Percentiles rank a stretch among this genome's conserved stretches.
Evolutionary conservation across 1,140 invertebrate species (phyloP).

Genomic region (Trissolcus basalis): DNA sequence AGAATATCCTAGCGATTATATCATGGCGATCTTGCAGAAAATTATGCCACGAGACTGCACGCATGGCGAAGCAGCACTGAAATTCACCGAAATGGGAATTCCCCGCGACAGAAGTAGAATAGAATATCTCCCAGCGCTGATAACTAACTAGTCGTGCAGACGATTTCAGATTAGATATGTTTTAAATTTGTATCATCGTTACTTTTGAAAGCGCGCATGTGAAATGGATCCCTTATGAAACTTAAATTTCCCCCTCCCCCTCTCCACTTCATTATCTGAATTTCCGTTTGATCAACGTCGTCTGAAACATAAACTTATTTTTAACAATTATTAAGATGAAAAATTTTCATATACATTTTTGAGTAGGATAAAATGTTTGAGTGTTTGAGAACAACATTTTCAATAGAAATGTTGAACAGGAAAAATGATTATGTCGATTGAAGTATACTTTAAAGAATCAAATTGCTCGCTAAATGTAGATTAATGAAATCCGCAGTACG

Average conservation of each 20-base stretch:
- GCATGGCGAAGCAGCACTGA: conserved; percentile 44
- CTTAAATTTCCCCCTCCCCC: conserved; percentile 30
- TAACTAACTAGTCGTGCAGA: conserved; percentile 59
- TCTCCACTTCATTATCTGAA: not conserved
- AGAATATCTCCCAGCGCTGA: conserved; percentile 53
- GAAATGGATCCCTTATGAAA: conserved; percentile 43
- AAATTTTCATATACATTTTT: too few relatives aligned
- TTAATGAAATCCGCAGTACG: conserved; percentile 30
- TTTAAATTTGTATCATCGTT: conserved; percentile 54
- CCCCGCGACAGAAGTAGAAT: conserved; percentile 52
- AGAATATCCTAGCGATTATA: conserved; percentile 56
- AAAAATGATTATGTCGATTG: too few relatives aligned
- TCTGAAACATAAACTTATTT: too few relatives aligned
- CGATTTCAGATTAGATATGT: conserved; percentile 58
- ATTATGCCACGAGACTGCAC: conserved; percentile 57
- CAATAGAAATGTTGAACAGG: too few relatives aligned
- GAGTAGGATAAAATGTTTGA: too few relatives aligned
- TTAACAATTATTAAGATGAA: too few relatives aligned
- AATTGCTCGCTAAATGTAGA: not conserved
- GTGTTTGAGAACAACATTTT: too few relatives aligned
- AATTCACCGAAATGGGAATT: conserved; percentile 62
- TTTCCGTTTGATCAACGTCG: too few relatives aligned
- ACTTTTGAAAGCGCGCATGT: conserved; percentile 51
- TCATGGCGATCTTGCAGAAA: conserved; percentile 55
- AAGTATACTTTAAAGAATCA: not conserved